These are phyloP conservation scores for Ctenosaura bakeri DNA, from an alignment of 2,797 vertebrate genomes.

Conservation along the genomic window DNA sequence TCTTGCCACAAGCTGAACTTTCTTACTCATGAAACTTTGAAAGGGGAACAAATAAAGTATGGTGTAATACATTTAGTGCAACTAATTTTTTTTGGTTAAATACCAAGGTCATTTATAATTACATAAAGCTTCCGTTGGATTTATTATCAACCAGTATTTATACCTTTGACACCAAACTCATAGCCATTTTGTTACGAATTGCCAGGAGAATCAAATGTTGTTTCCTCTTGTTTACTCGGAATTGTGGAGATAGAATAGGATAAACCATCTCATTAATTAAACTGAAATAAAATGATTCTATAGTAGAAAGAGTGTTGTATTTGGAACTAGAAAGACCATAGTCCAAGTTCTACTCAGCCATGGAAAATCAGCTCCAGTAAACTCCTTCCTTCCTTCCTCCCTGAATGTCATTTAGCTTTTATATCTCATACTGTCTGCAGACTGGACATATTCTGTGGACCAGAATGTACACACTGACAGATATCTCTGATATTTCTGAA, in stretches of 20 bases:
- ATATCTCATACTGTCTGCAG: no score
- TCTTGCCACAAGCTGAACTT: background rate
- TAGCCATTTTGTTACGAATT: no score
- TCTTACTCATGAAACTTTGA: constrained; percentile 9
- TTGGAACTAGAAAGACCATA: background rate
- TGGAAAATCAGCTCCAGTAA: no score
- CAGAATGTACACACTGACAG: no score
- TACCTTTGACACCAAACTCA: background rate
- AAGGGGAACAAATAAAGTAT: background rate
- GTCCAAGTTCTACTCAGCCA: no score
- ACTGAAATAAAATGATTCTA: background rate
- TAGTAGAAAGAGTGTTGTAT: background rate
- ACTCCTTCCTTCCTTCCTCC: no score
- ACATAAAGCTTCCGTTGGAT: background rate
- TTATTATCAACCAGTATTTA: background rate
- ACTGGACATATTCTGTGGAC: no score
- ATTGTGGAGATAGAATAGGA: no score
- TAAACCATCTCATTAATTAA: background rate
- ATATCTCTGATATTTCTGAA: no score
- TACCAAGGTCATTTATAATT: background rate
- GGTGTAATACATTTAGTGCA: background rate
- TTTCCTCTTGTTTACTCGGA: no score
- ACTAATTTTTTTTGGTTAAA: background rate
- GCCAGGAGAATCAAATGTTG: no score
- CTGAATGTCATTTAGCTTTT: no score